phyloP scores from a whole-genome alignment of 2,888 invertebrate genomes.

The Eilema caniola region DNA sequence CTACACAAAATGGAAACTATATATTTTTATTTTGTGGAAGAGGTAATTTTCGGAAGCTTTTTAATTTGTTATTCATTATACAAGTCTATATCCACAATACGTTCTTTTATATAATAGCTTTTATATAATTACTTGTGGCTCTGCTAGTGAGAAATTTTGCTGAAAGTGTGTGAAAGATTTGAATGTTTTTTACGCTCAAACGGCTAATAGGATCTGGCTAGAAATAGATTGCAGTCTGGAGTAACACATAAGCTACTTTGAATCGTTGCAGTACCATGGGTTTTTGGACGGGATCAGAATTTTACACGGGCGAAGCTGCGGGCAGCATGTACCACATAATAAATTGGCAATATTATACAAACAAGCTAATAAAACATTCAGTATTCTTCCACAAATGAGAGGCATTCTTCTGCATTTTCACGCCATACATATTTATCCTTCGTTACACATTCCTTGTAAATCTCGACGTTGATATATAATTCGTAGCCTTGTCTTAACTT shows the following conservation, averaged over 20 bases:
- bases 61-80: neutral
- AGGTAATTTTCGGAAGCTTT: neutral
- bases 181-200: no score
- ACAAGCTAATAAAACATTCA: conserved; percentile 10
- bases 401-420: conserved; percentile 10
- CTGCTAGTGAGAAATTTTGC: no score
- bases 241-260: no score
- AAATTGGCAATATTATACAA: neutral
- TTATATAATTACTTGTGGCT: no score
- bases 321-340: neutral
- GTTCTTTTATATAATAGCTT: no score
- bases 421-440: conserved; percentile 13
- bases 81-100: neutral
- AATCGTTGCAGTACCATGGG: no score
- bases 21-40: neutral
- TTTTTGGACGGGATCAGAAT: no score
- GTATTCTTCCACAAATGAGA: conserved; percentile 2
- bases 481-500: conserved; percentile 11
- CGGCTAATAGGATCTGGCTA: no score
- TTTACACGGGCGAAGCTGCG: no score
- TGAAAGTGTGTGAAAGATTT: no score
- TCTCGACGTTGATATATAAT: conserved; percentile 19
- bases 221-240: no score
- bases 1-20: neutral
- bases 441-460: conserved; percentile 13